Base-by-base conservation (phyloP, 1,140 invertebrate genomes). In the Drosophila parabipectinata region DNA sequence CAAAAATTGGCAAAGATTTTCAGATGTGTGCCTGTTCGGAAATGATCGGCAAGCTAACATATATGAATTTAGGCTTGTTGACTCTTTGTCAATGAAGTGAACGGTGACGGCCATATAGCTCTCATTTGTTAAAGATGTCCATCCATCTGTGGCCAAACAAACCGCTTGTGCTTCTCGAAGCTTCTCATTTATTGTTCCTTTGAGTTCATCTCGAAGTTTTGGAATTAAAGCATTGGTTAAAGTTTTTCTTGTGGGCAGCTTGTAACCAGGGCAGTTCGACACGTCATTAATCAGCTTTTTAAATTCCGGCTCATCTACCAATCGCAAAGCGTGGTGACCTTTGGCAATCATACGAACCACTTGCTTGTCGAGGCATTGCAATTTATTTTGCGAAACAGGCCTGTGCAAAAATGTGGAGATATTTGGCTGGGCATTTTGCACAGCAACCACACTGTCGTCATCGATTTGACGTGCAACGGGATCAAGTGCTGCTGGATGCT, bases 81-180 rank as follows among this genome's bases (percentile, higher is more conserved):
- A 15, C 4, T 44, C 54, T 9, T 26, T 28, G 9, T 44, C 54
- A 6, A 56, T 56, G 7, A 56, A 44, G 14, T 44, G 14, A 2
- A 56, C 39, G n/a, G 54, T 56, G n/a, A 56, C 21, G n/a, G 39
- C 41, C 24, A 57, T 28, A 44, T 32, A 44, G n/a, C 26, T 21
- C 5, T 57, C 54, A 30, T 57, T 57, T 28, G 54, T 21, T 37
- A 53, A 21, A 1, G 14, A 39, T 39, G 52, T 54, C 52, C 34
- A 39, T n/a, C 34, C 52, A 12, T 54, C 34, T 54, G 52, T 54
- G 32, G 34, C 45, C 5, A 57, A 21, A 41, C 39, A 41, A 41
- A 41, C 39, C 39, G 39, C 5, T 41, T 14, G n/a, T 14, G n/a
- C 39, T 41, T 41, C 14, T 15, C 14, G 4, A 1, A 26, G 37